Percentiles rank a stretch among this genome's conserved stretches.
phyloP scores from a whole-genome alignment of 2,797 vertebrate genomes.

The Pantherophis vulpinus region DNA sequence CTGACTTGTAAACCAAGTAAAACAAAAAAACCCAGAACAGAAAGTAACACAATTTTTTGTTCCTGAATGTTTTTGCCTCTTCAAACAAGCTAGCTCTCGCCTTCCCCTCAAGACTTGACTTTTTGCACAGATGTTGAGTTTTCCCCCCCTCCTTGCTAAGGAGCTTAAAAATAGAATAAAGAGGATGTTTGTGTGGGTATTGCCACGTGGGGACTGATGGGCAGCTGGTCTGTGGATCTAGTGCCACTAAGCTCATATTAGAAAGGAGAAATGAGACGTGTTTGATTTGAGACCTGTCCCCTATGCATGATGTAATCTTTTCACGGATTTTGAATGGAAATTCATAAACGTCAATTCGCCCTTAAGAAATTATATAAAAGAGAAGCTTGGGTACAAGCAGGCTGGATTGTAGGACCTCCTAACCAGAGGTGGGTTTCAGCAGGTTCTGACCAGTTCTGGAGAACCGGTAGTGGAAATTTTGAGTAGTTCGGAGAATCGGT shows the following conservation, averaged over 20 bases:
- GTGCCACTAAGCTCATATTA: neutral
- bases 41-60: neutral
- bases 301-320: neutral
- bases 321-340: neutral
- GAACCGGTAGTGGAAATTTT: too few species aligned
- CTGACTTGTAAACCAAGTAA: neutral
- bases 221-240: neutral
- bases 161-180: neutral
- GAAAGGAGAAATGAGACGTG: slow-evolving; percentile 2
- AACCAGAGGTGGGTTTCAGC: neutral
- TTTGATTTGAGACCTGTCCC: neutral
- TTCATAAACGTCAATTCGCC: neutral
- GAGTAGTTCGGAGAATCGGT: too few species aligned
- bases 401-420: neutral
- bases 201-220: rapidly evolving
- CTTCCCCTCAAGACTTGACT: neutral
- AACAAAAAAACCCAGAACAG: neutral
- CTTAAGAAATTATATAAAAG: neutral
- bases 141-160: neutral
- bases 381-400: neutral
- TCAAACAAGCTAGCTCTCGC: neutral
- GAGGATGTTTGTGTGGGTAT: neutral
- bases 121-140: slow-evolving; percentile 11
- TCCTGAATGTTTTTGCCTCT: neutral
- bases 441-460: too few species aligned